These are phyloP conservation scores for Halyomorpha halys DNA, from an alignment of 1,140 invertebrate species.

Conservation along the genomic window DNA sequence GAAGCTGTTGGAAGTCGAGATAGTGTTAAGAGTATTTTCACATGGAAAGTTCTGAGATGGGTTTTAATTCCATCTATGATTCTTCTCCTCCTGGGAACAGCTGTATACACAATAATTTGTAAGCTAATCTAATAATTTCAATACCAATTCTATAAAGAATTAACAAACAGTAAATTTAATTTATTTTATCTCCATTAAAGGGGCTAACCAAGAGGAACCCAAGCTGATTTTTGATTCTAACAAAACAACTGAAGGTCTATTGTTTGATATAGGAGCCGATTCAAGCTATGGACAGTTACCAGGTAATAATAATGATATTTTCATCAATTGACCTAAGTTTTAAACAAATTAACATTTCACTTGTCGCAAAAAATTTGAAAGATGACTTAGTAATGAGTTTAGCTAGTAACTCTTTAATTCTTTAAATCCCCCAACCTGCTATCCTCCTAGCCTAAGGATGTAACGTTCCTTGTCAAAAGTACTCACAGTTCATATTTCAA, in stretches of 20 bases:
- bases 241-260: neutral
- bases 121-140: neutral
- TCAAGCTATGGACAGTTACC: neutral
- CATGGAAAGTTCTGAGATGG: slow-evolving; percentile 28
- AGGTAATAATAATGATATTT: neutral
- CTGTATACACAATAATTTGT: slow-evolving; percentile 27
- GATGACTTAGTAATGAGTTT: too few relatives aligned
- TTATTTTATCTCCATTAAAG: slow-evolving; percentile 3
- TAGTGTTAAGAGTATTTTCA: slow-evolving; percentile 15
- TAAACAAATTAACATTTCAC: too few relatives aligned
- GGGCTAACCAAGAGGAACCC: slow-evolving; percentile 12
- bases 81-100: slow-evolving; percentile 22
- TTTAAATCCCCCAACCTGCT: too few relatives aligned
- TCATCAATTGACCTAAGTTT: too few relatives aligned
- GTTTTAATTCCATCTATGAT: slow-evolving; percentile 25
- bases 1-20: slow-evolving; percentile 8
- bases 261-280: neutral
- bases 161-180: neutral
- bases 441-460: too few relatives aligned
- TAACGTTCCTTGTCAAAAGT: too few relatives aligned
- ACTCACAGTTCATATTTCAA: too few relatives aligned
- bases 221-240: slow-evolving; percentile 10
- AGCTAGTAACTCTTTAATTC: too few relatives aligned
- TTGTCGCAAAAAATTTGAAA: too few relatives aligned
- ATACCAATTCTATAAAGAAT: too few relatives aligned